Conservation (phyloP, 2,113 vertebrate species). For the Phalacrocorax pelagicus region DNA sequence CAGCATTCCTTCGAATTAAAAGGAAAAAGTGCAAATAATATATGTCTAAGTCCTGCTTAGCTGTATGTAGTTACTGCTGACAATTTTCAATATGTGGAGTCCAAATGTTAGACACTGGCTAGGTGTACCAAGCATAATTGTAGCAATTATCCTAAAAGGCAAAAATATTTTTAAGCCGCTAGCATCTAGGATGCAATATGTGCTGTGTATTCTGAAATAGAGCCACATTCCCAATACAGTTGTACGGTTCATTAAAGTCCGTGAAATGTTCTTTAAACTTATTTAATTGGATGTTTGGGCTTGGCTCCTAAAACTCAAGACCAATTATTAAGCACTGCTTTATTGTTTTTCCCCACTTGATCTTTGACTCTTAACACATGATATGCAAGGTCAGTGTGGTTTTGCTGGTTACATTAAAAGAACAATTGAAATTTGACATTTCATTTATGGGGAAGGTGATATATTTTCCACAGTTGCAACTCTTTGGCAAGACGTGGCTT, state of each 20-base stretch:
- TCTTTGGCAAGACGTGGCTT: neutral
- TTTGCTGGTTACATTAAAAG: neutral
- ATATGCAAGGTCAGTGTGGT: neutral
- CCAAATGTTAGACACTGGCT: neutral
- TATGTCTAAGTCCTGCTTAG: neutral
- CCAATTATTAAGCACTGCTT: too few relatives aligned
- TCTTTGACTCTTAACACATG: neutral
- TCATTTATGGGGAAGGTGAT: neutral
- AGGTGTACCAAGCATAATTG: too few relatives aligned
- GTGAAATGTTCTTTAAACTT: neutral
- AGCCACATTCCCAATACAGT: neutral
- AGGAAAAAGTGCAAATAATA: neutral
- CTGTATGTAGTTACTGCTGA: neutral
- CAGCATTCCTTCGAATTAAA: neutral
- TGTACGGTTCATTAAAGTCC: neutral
- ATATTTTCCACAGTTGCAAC: neutral
- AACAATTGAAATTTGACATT: neutral
- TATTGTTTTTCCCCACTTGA: neutral
- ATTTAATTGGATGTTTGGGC: neutral
- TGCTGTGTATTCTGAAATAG: neutral
- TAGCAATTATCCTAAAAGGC: neutral
- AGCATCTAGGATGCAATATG: neutral
- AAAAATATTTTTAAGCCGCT: neutral
- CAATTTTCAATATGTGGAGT: neutral
- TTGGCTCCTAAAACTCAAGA: neutral